Evolutionary conservation across 30 jellyfish, hydroid and myxozoan genomes (phyloP), one percentile per base, ranked within the genome.

Genomic region (Aurelia sp.): DNA sequence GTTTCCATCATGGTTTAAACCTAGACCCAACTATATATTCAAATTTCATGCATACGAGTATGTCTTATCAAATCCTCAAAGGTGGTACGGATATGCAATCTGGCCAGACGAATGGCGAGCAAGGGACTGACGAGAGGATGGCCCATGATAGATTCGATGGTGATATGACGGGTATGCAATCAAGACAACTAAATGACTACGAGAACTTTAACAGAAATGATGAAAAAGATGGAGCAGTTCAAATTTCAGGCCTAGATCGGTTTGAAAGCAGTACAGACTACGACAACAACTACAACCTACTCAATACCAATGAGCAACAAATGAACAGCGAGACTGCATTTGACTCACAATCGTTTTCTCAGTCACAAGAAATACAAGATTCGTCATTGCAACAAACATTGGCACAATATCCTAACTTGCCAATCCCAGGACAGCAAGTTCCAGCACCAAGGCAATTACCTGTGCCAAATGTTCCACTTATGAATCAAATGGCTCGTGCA

Each of bases 351-450:
- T 59, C 24, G 0, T 18, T 18, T 18, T 59, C 22, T 18, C 69
- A 59, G 10, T 12, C 69, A 59, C 33, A 59, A 59, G 33, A 18
- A 8, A 18, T 10, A 2, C 69, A 59, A 15, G 33, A 59, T 4
- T 8, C 69, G 16, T 18, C 69, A 15, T 8, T 18, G 22, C 38
- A 21, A 57, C 61, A 51, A 74, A 59, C 74, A 8, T 19, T 18
- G 16, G 3, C 86, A 22, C 61, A 53, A 20, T 74, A 74, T 35
- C 86, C 74, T 20, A 52, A 55, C 18, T 71, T 74, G 20, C 86
- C 86, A n/a, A 53, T 22, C 7, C 74, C 86, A 22, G 51, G 31
- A 12, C 50, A 2, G 13, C 15, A 15, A 11, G 70, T 6, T 61
- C 31, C 21, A 11, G 74, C 27, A 44, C 62, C 86, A 30, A 74